Percentiles rank a stretch among this genome's conserved stretches.
phyloP scores from a whole-genome alignment of 1,140 invertebrate genomes.

The Centruroides sculpturatus region DNA sequence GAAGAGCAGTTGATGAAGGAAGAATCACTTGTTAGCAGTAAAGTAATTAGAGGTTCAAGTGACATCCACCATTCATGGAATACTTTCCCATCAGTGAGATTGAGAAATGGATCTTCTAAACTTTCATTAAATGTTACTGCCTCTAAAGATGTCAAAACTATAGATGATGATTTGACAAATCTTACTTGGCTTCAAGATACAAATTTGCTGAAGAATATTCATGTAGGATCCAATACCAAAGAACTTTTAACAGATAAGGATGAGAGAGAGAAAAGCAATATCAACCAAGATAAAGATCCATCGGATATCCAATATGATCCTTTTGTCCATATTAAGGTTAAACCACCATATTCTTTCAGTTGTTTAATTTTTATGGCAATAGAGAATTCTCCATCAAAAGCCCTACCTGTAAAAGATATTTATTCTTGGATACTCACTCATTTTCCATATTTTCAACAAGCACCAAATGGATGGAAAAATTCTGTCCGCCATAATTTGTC shows the following conservation, averaged over 20 bases:
- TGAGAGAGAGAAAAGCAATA: slow-evolving; percentile 11
- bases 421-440: slow-evolving; percentile 85
- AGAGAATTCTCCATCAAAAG: slow-evolving; percentile 73
- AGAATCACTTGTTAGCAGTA: too few species aligned
- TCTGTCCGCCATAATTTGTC: slow-evolving; percentile 41
- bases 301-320: slow-evolving; percentile 30
- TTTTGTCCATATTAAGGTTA: slow-evolving; percentile 63
- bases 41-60: too few species aligned
- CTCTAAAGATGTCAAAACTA: slow-evolving; percentile 8
- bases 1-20: too few species aligned
- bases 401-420: slow-evolving; percentile 87
- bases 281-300: slow-evolving; percentile 14
- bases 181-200: slow-evolving; percentile 81
- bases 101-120: too few species aligned
- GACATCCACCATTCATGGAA: too few species aligned
- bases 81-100: too few species aligned
- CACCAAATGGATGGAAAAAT: slow-evolving; percentile 42
- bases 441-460: slow-evolving; percentile 37
- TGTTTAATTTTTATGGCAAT: slow-evolving; percentile 97
- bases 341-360: slow-evolving; percentile 88
- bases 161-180: slow-evolving; percentile 73
- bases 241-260: background rate
- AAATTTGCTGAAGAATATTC: slow-evolving; percentile 56
- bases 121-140: too few species aligned
- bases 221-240: background rate